These are phyloP conservation scores for Perca fluviatilis DNA, from an alignment of 2,113 vertebrate species.

Conservation along the genomic window DNA sequence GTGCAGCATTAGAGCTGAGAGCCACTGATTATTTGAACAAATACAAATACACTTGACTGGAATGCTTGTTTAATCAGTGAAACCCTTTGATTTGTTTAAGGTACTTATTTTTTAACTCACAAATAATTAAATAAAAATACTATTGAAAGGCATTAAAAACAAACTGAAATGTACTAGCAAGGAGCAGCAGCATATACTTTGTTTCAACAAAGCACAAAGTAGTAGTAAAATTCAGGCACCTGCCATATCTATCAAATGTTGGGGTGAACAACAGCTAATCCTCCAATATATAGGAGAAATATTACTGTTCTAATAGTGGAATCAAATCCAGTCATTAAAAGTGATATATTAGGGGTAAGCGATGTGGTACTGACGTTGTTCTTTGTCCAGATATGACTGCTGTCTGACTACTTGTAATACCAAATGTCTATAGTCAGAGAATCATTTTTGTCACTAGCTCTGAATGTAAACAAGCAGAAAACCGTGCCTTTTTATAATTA, in stretches of 20 bases:
- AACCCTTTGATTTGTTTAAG: not conserved
- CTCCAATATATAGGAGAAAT: not conserved
- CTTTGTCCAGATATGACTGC: not conserved
- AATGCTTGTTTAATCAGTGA: constrained; percentile 11
- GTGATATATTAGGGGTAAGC: not conserved
- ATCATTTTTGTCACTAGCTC: not conserved
- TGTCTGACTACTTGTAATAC: not conserved
- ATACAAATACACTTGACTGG: not conserved
- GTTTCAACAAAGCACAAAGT: not conserved
- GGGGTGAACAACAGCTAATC: not conserved
- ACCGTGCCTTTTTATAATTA: not conserved
- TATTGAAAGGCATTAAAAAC: not conserved
- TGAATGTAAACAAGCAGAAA: not conserved
- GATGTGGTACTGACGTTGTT: not conserved
- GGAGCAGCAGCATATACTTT: not conserved
- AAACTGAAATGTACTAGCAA: constrained; percentile 6
- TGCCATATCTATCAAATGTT: not conserved
- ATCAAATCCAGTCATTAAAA: not conserved
- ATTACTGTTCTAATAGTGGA: not conserved
- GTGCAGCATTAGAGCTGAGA: constrained; percentile 2
- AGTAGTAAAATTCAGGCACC: not conserved
- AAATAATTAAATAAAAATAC: not conserved
- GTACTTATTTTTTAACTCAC: not conserved
- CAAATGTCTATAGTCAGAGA: not conserved
- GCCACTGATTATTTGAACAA: constrained; percentile 25